Evolutionary conservation across 2,888 invertebrate genomes (phyloP).

Genomic region (Drosophila macrospina): DNA sequence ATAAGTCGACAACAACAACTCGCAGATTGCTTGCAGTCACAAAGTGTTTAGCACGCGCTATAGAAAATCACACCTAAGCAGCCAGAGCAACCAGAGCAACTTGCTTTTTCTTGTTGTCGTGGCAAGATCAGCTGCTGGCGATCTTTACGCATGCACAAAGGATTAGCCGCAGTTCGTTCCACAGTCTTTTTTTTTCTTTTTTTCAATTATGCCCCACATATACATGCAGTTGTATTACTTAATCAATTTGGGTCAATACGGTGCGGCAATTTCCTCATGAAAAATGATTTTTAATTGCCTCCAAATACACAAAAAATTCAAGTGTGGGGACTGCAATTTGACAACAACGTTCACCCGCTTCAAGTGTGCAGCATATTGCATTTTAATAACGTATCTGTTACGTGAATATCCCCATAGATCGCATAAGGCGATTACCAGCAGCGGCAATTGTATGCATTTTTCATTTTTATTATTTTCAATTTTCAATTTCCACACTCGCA

Average conservation of each 20-base stretch:
- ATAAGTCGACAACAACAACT: slow-evolving; percentile 11
- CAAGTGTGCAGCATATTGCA: slow-evolving; percentile 53
- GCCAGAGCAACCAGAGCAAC: slow-evolving; percentile 4
- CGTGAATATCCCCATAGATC: slow-evolving; percentile 61
- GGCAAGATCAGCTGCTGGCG: slow-evolving; percentile 49
- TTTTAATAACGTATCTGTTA: slow-evolving; percentile 71
- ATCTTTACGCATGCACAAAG: slow-evolving; percentile 65
- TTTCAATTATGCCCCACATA: slow-evolving; percentile 58
- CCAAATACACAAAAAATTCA: slow-evolving; percentile 8
- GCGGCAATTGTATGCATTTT: slow-evolving; percentile 12
- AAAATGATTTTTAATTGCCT: slow-evolving; percentile 76
- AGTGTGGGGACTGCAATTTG: slow-evolving; percentile 35
- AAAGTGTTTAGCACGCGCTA: slow-evolving; percentile 48
- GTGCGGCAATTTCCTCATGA: slow-evolving; percentile 64
- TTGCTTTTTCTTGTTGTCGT: slow-evolving; percentile 1
- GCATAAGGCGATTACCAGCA: slow-evolving; percentile 47
- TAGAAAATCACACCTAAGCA: slow-evolving; percentile 1
- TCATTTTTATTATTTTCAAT: neutral
- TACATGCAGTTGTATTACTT: slow-evolving; percentile 55
- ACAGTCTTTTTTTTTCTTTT: slow-evolving; percentile 45
- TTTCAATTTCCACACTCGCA: slow-evolving; percentile 45
- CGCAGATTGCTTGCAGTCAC: slow-evolving; percentile 21
- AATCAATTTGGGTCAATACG: slow-evolving; percentile 59
- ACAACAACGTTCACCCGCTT: slow-evolving; percentile 58
- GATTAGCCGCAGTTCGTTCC: slow-evolving; percentile 32